phyloP scores from a whole-genome alignment of 1,140 invertebrate species.

The Belonocnema kinseyi region DNA sequence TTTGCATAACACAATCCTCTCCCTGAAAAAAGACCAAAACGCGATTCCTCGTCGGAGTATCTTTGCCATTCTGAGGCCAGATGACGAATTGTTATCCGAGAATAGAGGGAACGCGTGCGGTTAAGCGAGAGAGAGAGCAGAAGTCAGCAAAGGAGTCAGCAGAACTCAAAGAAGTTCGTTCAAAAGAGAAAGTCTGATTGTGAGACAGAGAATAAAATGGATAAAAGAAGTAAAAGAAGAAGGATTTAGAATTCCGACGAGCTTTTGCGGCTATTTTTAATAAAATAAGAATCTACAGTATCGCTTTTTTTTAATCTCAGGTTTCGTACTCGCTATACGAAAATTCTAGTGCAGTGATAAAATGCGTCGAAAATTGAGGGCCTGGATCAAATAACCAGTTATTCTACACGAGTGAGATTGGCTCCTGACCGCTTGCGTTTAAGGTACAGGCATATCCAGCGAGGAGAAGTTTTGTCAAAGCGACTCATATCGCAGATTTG shows the following conservation, averaged over 20 bases:
- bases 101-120: slow-evolving; percentile 49
- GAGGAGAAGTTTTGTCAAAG: no score
- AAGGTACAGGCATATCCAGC: no score
- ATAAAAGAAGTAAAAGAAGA: slow-evolving; percentile 22
- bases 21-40: slow-evolving; percentile 40
- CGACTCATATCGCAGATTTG: no score
- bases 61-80: slow-evolving; percentile 62
- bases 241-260: neutral
- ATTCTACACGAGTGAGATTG: no score
- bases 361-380: no score
- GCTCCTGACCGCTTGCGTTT: no score
- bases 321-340: no score
- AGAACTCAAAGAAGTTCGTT: slow-evolving; percentile 5
- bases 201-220: slow-evolving; percentile 3
- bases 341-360: no score
- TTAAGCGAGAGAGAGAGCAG: slow-evolving; percentile 20
- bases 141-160: slow-evolving; percentile 8
- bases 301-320: no score
- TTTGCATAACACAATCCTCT: slow-evolving; percentile 55
- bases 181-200: neutral
- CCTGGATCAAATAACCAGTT: no score
- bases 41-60: slow-evolving; percentile 42
- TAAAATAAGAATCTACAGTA: no score
- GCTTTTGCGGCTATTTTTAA: neutral
- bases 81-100: slow-evolving; percentile 68